Conservation (phyloP, 2,888 invertebrate species). For the Drosophila quinaria region DNA sequence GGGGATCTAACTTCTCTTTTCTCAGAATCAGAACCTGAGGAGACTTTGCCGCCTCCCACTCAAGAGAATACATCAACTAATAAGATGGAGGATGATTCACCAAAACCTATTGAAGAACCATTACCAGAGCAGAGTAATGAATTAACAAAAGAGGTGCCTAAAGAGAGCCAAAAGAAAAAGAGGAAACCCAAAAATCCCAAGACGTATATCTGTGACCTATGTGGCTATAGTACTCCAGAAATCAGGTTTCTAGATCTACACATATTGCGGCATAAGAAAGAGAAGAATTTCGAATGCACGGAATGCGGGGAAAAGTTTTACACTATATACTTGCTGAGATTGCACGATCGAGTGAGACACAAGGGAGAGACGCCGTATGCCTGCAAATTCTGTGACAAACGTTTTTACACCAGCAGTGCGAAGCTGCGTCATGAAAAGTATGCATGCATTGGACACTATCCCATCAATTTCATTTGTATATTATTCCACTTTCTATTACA, state of each 20-base stretch:
- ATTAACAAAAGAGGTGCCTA: background rate
- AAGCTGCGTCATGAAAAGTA: constrained; percentile 82
- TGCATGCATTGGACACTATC: background rate
- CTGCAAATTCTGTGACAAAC: constrained; percentile 78
- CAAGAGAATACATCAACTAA: background rate
- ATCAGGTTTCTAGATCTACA: constrained; percentile 35
- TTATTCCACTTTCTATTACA: constrained; percentile 2
- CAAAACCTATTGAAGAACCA: background rate
- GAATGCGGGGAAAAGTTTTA: constrained; percentile 61
- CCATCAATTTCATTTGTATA: too few relatives aligned
- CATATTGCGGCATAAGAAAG: constrained; percentile 57
- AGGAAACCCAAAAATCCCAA: constrained; percentile 15
- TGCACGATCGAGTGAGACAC: constrained; percentile 70
- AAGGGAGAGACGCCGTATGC: constrained; percentile 83
- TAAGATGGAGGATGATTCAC: background rate
- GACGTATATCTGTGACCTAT: constrained; percentile 42
- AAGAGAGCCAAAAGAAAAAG: constrained; percentile 1
- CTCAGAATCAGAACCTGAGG: background rate
- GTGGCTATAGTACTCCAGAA: constrained; percentile 36
- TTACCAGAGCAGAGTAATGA: background rate
- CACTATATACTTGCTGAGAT: constrained; percentile 48
- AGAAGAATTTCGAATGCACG: constrained; percentile 55
- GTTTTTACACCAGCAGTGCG: constrained; percentile 59
- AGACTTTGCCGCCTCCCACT: background rate
- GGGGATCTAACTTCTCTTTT: background rate